phyloP scores from a whole-genome alignment of 2,797 vertebrate species.

The Xenentodon cancila region DNA sequence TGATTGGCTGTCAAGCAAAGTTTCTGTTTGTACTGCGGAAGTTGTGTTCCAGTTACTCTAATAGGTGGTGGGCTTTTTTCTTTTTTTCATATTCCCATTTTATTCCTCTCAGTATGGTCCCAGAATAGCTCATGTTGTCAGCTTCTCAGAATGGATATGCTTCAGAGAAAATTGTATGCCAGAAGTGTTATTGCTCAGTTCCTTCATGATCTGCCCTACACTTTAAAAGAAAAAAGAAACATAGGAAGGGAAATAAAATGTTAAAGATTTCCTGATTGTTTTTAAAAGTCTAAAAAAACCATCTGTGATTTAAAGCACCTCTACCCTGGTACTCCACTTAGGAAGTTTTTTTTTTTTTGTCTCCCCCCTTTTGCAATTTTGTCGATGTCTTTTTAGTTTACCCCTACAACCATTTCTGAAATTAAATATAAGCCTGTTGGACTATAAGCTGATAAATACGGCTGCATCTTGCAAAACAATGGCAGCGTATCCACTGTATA shows the following conservation, averaged over 20 bases:
- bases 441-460: not conserved
- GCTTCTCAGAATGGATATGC: conserved; percentile 4
- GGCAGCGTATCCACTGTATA: not conserved
- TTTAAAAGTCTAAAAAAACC: no score
- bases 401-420: no score
- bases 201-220: conserved; percentile 20
- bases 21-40: conserved; percentile 76
- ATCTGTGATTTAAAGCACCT: no score
- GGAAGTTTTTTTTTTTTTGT: no score
- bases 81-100: not conserved
- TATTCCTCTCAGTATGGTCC: conserved; percentile 6
- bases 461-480: conserved; percentile 68
- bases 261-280: no score
- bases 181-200: conserved; percentile 27
- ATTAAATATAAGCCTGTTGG: no score
- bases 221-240: no score
- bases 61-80: not conserved
- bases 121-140: conserved; percentile 21
- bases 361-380: no score
- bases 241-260: no score
- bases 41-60: conserved; percentile 9
- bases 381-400: no score
- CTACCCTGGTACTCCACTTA: no score
- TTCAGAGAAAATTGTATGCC: conserved; percentile 1
- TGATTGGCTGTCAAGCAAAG: conserved; percentile 33